Evolutionary conservation across 2,113 vertebrate genomes (phyloP).

Genomic region (Fulica atra): DNA sequence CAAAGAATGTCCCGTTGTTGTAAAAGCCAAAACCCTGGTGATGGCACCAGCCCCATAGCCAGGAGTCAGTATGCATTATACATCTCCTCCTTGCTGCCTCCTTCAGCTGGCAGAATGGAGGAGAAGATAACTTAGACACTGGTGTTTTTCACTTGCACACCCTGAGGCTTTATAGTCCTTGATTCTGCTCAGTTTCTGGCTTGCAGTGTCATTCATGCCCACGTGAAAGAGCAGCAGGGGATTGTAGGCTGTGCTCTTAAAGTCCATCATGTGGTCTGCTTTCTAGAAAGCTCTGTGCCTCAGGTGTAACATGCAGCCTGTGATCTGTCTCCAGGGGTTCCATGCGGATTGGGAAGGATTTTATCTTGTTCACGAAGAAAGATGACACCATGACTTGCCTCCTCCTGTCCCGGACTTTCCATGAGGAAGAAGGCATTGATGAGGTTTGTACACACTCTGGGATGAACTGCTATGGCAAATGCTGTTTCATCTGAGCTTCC

Average conservation of each 20-base stretch:
- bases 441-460: slow-evolving; percentile 83
- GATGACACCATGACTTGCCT: slow-evolving; percentile 89
- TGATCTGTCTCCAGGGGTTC: slow-evolving; percentile 84
- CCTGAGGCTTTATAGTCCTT: too few species aligned
- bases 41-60: too few species aligned
- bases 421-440: slow-evolving; percentile 97
- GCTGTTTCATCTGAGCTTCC: background rate
- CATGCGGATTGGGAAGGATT: slow-evolving; percentile 98
- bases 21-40: too few species aligned
- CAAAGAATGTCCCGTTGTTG: too few species aligned
- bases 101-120: too few species aligned
- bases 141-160: too few species aligned
- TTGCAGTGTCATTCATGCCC: too few species aligned
- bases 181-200: too few species aligned
- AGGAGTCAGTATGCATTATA: too few species aligned
- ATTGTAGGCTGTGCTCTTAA: background rate
- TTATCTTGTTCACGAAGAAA: slow-evolving; percentile 97
- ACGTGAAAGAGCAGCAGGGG: too few species aligned
- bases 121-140: too few species aligned
- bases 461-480: background rate
- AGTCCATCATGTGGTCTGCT: background rate
- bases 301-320: background rate
- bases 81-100: too few species aligned
- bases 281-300: background rate
- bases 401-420: slow-evolving; percentile 95